Base-by-base conservation (phyloP, 1,140 invertebrate species). In the Goniozus legneri region DNA sequence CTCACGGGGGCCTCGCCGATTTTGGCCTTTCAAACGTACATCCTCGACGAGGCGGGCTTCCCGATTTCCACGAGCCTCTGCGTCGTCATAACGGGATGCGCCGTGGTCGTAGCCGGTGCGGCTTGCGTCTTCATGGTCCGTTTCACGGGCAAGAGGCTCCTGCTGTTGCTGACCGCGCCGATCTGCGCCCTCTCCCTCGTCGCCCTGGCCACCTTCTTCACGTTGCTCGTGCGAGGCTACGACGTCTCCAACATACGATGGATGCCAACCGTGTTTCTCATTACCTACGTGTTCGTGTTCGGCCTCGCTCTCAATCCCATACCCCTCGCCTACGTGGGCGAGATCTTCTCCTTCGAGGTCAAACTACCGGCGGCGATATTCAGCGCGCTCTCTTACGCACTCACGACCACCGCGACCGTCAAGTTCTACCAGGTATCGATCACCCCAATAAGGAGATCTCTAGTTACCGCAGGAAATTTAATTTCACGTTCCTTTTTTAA, bases 1-100 rank as follows among this genome's bases (percentile, higher is more conserved):
- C 79, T 90, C 51, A 85, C 85, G 40, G 89, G 89, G 16, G 85
- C 89, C 32, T 85, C 92, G 64, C 89, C 89, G 2, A 83, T 95
- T 36, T 85, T 92, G 49, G 91, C 91, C 68, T 93, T 90, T 67
- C 87, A 90, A 0, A 82, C 84, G 3, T 76, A 80, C 14, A 92
- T 89, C 67, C 92, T 87, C 68, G 52, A 82, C 27, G 80, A 81
- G 15, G 85, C 91, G 15, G 89, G 87, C 16, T 85, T 83, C 42
- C 67, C 75, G 7, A 68, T 92, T 6, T 73, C 85, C 10, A 75
- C 85, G 0, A 73, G 77, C 10, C 58, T 84, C n/a, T 82, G 83
- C 32, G 82, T 90, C 3, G 86, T 94, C 37, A 82, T 90, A n/a
- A 82, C 93, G 2, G 90, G 88, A 1, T 74, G 81, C 2, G 84